Evolutionary conservation across 2,113 vertebrate species (phyloP).

Genomic region (Blennius ocellaris): DNA sequence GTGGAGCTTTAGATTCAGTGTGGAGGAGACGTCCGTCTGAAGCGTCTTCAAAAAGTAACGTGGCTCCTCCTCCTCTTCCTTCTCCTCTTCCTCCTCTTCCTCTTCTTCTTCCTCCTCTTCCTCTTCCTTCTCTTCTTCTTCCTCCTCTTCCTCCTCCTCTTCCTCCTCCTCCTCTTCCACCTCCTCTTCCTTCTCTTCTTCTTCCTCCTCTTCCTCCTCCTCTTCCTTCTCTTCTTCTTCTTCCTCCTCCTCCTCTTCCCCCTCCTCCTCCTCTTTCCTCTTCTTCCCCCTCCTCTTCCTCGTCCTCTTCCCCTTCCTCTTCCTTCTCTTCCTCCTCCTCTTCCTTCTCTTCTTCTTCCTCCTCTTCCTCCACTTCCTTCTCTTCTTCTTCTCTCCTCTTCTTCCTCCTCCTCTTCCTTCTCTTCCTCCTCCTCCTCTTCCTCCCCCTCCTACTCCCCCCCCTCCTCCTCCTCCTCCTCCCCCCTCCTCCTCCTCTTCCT

Average conservation of each 20-base stretch:
- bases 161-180: conserved; percentile 8
- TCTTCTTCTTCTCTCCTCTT: no score
- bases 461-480: conserved; percentile 6
- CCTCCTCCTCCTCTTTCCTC: conserved; percentile 15
- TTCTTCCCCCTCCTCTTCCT: conserved; percentile 18
- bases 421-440: conserved; percentile 12
- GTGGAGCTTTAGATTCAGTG: no score
- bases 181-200: no score
- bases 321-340: not conserved
- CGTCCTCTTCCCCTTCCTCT: no score
- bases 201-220: not conserved
- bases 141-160: not conserved
- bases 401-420: conserved; percentile 23
- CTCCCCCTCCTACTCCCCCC: no score
- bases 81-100: conserved; percentile 9
- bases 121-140: no score
- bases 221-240: no score
- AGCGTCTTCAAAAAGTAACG: no score
- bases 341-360: conserved; percentile 10
- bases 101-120: conserved; percentile 14
- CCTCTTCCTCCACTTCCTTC: no score
- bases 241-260: conserved; percentile 7
- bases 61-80: no score
- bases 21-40: no score
- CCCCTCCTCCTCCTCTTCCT: conserved; percentile 15